phyloP scores from a whole-genome alignment of 2,888 invertebrate genomes.

The Sabatieria punctata region DNA sequence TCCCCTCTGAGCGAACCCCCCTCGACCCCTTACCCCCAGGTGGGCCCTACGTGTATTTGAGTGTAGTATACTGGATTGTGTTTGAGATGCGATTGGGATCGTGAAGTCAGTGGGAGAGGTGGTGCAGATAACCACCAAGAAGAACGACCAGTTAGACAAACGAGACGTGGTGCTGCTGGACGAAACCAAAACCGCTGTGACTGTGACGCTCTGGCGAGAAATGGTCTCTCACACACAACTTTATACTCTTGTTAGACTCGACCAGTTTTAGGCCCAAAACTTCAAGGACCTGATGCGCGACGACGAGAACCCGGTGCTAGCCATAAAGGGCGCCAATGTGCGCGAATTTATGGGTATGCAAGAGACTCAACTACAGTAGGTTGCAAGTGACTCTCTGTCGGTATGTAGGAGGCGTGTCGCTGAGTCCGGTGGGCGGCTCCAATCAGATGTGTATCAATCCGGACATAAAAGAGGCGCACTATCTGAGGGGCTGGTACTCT shows the following conservation, averaged over 20 bases:
- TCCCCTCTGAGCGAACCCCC: no score
- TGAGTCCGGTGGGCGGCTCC: constrained; percentile 31
- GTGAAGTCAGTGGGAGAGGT: constrained; percentile 56
- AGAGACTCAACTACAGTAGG: no score
- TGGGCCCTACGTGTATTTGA: no score
- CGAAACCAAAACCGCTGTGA: constrained; percentile 53
- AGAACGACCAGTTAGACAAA: constrained; percentile 46
- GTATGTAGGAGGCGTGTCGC: constrained; percentile 28
- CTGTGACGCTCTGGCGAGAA: constrained; percentile 68
- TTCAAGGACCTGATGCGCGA: constrained; percentile 49
- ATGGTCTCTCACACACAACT: no score
- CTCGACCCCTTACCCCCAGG: no score
- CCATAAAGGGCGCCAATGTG: constrained; percentile 61
- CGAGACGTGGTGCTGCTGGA: constrained; percentile 70
- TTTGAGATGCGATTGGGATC: constrained; percentile 81
- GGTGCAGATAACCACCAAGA: constrained; percentile 47
- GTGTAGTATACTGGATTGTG: no score
- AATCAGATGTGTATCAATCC: constrained; percentile 64
- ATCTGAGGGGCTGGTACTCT: constrained; percentile 74
- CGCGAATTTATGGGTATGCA: constrained; percentile 63
- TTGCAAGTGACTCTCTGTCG: not conserved
- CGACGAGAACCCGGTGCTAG: constrained; percentile 52
- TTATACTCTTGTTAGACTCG: no score
- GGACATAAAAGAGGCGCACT: constrained; percentile 66
- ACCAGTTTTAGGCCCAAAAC: constrained; percentile 50